Base-by-base conservation (phyloP, 2,113 vertebrate species). In the Elgaria multicarinata region DNA sequence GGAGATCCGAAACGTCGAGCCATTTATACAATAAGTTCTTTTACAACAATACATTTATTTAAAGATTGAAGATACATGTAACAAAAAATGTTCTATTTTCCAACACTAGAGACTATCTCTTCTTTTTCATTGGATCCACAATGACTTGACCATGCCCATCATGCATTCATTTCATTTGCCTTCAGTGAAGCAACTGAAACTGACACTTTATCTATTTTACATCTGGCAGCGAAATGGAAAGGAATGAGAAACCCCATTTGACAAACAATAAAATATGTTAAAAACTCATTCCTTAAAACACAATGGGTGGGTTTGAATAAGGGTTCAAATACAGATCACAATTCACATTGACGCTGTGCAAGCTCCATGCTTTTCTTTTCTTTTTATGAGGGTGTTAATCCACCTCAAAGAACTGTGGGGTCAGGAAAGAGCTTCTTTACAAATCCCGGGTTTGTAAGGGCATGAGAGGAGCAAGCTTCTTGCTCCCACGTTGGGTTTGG, bases 191-290 rank as follows among this genome's bases (percentile, higher is more conserved):
- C 31, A 22, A 79, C 36, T 36, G 9, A 20, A 44, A 87, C 42
- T 78, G 1, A 77, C 4, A 3, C 3, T 28, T 64, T 28, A 53
- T 83, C 58, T 58, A 33, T 81, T 90, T 93, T 82, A 90, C 85
- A 90, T 75, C 10, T 55, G 33, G 78, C 16, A 28, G 88, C 39
- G 83, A 86, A 64, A 87, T 90, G 91, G 86, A 92, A 93, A 71
- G 81, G 12, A 89, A 44, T 2, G 24, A 22, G 79, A 90, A 91
- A 90, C 53, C 50, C 20, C 24, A 46, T 75, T 86, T 85, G 80
- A 89, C 22, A 84, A 92, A 90, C 91, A 89, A 93, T 76, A 75
- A 74, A 58, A 90, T 88, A 91, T 14, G 75, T 24, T 81, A 88
- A 58, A 77, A 93, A 72, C 24, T n/a, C 0, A 0, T 64, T 67